These are phyloP conservation scores for Sminthurides aquaticus DNA, from an alignment of 2,888 invertebrate genomes.

Conservation along the genomic window DNA sequence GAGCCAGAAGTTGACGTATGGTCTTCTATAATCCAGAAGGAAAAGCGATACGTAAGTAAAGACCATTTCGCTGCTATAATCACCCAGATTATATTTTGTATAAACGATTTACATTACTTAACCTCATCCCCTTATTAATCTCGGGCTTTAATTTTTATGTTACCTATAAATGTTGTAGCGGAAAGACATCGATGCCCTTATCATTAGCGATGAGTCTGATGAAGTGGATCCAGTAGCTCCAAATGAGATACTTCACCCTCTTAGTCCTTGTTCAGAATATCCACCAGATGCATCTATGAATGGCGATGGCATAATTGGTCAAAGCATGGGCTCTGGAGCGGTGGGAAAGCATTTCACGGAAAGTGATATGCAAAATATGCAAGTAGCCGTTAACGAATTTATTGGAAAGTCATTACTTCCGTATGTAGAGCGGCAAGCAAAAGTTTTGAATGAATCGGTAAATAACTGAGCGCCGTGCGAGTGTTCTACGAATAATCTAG, in stretches of 20 bases:
- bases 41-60: conserved; percentile 22
- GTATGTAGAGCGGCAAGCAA: conserved; percentile 82
- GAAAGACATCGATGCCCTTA: background rate
- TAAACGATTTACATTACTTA: too few species aligned
- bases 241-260: conserved; percentile 32
- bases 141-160: background rate
- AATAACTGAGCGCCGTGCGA: background rate
- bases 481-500: too few species aligned
- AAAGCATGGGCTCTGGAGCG: conserved; percentile 39
- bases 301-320: conserved; percentile 21
- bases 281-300: conserved; percentile 24
- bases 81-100: too few species aligned
- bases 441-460: conserved; percentile 67
- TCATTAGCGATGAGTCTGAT: background rate
- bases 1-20: conserved; percentile 27
- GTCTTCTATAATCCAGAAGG: conserved; percentile 22
- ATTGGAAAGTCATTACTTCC: conserved; percentile 77
- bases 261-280: conserved; percentile 37
- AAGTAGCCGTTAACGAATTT: conserved; percentile 79
- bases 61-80: background rate
- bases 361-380: conserved; percentile 76
- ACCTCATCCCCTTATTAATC: too few species aligned
- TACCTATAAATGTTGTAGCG: background rate
- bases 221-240: conserved; percentile 7
- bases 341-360: conserved; percentile 70